Evolutionary conservation across 1,140 invertebrate genomes (phyloP).

Genomic region (Diabrotica virgifera): DNA sequence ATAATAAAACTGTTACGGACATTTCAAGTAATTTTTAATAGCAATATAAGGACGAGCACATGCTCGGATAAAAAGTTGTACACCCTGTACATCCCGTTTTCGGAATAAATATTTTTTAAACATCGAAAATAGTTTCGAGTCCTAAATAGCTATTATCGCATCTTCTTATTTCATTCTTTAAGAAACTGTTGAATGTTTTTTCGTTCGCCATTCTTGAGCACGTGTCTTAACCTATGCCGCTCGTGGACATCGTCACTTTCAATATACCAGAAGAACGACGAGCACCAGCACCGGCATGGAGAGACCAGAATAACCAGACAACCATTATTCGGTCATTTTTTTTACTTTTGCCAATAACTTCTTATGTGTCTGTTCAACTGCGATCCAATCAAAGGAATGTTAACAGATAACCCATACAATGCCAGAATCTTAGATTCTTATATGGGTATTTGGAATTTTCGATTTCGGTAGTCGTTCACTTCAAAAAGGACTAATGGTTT

Average conservation of each 20-base stretch:
- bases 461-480: background rate
- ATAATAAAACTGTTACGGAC: too few relatives aligned
- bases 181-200: conserved; percentile 12
- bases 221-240: conserved; percentile 7
- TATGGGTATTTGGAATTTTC: conserved; percentile 13
- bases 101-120: conserved; percentile 5
- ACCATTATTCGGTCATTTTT: conserved; percentile 35
- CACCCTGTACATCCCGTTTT: background rate
- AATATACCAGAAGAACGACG: conserved; percentile 3
- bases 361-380: conserved; percentile 33
- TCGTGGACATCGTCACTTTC: conserved; percentile 30
- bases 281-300: conserved; percentile 16
- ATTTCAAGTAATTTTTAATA: too few relatives aligned
- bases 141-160: conserved; percentile 12
- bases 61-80: background rate
- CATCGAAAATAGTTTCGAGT: conserved; percentile 9
- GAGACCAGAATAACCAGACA: conserved; percentile 34
- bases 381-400: conserved; percentile 30
- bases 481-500: conserved; percentile 10
- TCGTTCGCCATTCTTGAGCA: conserved; percentile 10
- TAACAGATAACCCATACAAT: conserved; percentile 31
- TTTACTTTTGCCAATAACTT: conserved; percentile 29
- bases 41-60: too few relatives aligned
- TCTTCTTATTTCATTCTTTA: conserved; percentile 18
- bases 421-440: conserved; percentile 24